phyloP scores from a whole-genome alignment of 2,888 invertebrate species.

The Trissonchulus latispiculum region DNA sequence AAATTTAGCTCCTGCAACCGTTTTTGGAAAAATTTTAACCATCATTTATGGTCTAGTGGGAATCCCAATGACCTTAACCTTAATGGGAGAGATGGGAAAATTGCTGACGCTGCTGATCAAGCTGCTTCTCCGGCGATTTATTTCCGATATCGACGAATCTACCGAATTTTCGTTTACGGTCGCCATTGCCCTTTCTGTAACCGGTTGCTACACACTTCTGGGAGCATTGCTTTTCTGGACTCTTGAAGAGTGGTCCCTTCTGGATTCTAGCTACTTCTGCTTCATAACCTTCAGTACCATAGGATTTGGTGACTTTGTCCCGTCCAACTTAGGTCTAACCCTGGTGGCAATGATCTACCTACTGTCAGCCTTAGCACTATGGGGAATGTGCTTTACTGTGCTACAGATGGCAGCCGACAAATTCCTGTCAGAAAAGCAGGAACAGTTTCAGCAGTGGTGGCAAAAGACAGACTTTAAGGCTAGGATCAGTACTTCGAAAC shows the following conservation, averaged over 20 bases:
- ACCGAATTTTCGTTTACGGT: slow-evolving; percentile 15
- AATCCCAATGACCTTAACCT: slow-evolving; percentile 3
- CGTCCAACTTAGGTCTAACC: not conserved
- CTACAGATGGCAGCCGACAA: slow-evolving; percentile 5
- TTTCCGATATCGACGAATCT: not conserved
- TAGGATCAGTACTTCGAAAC: no score
- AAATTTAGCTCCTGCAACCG: slow-evolving; percentile 10
- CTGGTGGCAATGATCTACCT: slow-evolving; percentile 14
- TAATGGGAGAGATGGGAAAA: slow-evolving; percentile 15
- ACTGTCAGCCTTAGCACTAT: slow-evolving; percentile 13
- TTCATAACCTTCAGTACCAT: slow-evolving; percentile 19
- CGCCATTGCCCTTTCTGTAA: not conserved
- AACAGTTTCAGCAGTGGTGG: no score
- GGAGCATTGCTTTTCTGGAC: slow-evolving; percentile 2
- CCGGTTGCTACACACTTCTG: not conserved
- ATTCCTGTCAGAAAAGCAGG: no score
- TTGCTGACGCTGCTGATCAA: slow-evolving; percentile 1
- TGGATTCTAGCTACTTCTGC: slow-evolving; percentile 26
- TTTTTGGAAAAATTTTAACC: slow-evolving; percentile 1
- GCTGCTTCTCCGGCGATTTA: not conserved
- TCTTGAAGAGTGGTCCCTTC: slow-evolving; percentile 16
- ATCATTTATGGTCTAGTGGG: slow-evolving; percentile 13
- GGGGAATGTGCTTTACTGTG: slow-evolving; percentile 18
- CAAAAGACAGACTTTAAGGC: no score
- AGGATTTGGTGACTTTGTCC: slow-evolving; percentile 20